Evolutionary conservation across 1,140 invertebrate genomes (phyloP).

Genomic region (Zaprionus lachaisei): DNA sequence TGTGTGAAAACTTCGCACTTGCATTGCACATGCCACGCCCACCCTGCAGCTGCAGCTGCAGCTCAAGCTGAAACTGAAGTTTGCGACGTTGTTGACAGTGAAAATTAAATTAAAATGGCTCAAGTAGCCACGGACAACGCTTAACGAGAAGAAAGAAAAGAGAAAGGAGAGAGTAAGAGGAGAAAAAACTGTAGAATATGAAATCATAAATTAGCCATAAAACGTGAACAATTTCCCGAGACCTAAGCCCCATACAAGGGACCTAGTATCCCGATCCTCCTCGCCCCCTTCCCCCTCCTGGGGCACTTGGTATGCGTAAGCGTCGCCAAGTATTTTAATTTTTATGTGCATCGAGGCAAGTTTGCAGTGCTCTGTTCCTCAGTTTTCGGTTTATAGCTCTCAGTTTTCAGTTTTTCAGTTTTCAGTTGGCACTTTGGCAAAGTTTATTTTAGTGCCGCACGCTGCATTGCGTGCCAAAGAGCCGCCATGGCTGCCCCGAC

Average conservation of each 20-base stretch:
- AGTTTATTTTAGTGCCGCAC: constrained; percentile 61
- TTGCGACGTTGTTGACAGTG: constrained; percentile 28
- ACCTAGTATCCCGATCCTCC: background rate
- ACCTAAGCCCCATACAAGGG: background rate
- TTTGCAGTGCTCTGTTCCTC: constrained; percentile 40
- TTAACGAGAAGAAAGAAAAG: constrained; percentile 8
- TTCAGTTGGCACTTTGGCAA: constrained; percentile 51
- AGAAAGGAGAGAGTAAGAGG: background rate
- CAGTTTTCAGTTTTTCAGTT: constrained; percentile 37
- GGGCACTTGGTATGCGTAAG: constrained; percentile 55
- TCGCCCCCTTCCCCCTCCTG: background rate
- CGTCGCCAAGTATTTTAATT: constrained; percentile 76
- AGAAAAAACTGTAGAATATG: constrained; percentile 26
- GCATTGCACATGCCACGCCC: constrained; percentile 22
- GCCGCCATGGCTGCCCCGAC: constrained; percentile 15
- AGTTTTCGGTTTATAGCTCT: constrained; percentile 26
- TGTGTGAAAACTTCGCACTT: constrained; percentile 50
- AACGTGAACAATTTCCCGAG: constrained; percentile 49
- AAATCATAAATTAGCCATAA: constrained; percentile 72
- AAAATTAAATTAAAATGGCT: constrained; percentile 48
- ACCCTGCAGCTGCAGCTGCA: constrained; percentile 16
- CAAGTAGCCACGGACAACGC: constrained; percentile 12
- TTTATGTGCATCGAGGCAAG: constrained; percentile 70
- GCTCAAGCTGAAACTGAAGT: constrained; percentile 10
- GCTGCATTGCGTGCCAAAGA: constrained; percentile 67